Percentiles rank a stretch among this genome's conserved stretches.
phyloP scores from a whole-genome alignment of 2,888 invertebrate species.

The Drosophila yooni region DNA sequence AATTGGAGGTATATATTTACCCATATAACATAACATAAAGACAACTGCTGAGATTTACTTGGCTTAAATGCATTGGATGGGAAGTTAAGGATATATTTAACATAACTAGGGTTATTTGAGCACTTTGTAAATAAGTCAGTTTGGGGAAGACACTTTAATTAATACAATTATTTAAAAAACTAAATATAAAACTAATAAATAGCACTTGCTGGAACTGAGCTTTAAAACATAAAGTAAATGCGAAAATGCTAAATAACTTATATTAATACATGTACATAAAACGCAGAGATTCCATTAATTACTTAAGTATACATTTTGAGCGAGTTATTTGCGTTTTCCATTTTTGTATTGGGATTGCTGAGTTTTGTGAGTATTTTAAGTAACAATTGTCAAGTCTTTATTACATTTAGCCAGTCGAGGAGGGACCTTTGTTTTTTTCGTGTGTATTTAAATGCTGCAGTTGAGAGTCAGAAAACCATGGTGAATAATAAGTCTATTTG shows the following conservation, averaged over 20 bases:
- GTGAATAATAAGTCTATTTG: constrained; percentile 26
- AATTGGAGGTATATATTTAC: constrained; percentile 3
- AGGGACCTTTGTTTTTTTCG: constrained; percentile 14
- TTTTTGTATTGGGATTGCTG: constrained; percentile 29
- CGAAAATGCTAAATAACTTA: constrained; percentile 27
- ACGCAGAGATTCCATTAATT: constrained; percentile 25
- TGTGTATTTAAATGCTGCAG: constrained; percentile 36
- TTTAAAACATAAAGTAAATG: constrained; percentile 25
- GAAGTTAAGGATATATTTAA: constrained; percentile 14
- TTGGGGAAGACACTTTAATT: constrained; percentile 56
- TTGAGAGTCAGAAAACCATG: constrained; percentile 39
- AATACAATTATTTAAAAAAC: constrained; percentile 11
- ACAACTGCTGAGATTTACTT: constrained; percentile 14
- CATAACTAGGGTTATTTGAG: constrained; percentile 22
- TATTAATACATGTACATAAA: constrained; percentile 38
- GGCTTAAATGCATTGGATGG: constrained; percentile 50
- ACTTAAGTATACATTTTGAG: constrained; percentile 46
- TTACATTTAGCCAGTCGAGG: constrained; percentile 45
- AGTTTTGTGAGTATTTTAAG: constrained; percentile 69
- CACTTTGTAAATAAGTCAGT: constrained; percentile 20
- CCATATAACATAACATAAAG: constrained; percentile 9
- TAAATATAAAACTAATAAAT: constrained; percentile 19
- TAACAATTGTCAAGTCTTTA: constrained; percentile 71
- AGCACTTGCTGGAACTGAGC: constrained; percentile 23
- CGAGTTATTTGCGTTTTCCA: constrained; percentile 24